These are phyloP conservation scores for Pampusana beccarii DNA, from an alignment of 2,113 vertebrate species.

Conservation along the genomic window DNA sequence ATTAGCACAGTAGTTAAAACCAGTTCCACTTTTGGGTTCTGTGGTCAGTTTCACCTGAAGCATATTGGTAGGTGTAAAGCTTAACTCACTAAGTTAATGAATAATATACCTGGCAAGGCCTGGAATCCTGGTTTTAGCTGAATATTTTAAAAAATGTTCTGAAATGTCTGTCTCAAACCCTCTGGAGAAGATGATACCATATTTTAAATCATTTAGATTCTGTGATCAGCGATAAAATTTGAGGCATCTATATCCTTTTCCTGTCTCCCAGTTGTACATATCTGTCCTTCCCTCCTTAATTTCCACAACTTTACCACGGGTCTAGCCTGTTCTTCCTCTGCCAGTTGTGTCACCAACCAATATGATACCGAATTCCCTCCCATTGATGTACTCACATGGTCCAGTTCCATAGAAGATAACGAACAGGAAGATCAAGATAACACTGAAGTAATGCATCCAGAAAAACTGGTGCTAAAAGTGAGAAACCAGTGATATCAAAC, in stretches of 20 bases:
- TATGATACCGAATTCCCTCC: neutral
- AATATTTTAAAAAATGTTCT: neutral
- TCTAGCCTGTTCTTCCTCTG: neutral
- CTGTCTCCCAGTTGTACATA: neutral
- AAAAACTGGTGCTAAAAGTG: constrained; percentile 64
- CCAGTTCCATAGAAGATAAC: constrained; percentile 80
- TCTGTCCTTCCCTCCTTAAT: neutral
- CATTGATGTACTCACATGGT: constrained; percentile 72
- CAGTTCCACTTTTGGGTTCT: neutral
- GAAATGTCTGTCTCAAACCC: neutral
- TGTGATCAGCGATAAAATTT: neutral
- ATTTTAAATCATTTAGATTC: neutral
- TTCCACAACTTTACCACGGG: neutral
- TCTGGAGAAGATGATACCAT: neutral
- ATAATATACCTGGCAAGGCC: neutral
- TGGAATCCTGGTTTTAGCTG: neutral
- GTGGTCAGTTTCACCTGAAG: neutral
- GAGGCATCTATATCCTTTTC: neutral
- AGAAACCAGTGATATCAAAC: neutral
- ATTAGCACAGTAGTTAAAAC: neutral
- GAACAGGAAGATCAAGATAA: constrained; percentile 80
- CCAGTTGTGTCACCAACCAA: neutral
- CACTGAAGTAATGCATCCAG: constrained; percentile 88
- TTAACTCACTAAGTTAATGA: neutral
- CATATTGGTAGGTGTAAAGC: neutral